Base-by-base conservation (phyloP, 2,888 invertebrate species). In the Dryadula phaetusa region DNA sequence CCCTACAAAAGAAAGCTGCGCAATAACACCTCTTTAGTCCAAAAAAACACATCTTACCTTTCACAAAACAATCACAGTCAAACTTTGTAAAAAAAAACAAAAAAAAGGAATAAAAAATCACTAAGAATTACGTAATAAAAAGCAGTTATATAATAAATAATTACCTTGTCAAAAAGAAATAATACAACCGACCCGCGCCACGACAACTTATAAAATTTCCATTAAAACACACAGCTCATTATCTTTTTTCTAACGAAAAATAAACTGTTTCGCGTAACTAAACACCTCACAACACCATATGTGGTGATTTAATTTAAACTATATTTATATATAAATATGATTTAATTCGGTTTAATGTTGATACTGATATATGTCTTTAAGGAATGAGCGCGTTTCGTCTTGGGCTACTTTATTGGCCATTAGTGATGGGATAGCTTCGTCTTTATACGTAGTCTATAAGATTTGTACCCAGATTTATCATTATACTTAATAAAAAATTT, bases 191-290 rank as follows among this genome's bases (percentile, higher is more conserved):
- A 82, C 81, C 82, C 72, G 81, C 79, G 70, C 85, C 73, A 76
- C 77, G 82, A 77, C 86, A 68, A 80, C 84, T 86, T 88, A 88
- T 92, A 92, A 92, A 92, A 92, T 90, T 92, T 92, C 92, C 92
- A 84, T 88, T 92, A 90, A 92, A 92, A 92, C 84, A 83, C 79
- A 78, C 80, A 79, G 81, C 81, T 90, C 89, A 90, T 90, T 91
- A 92, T 92, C 92, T 82, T 92, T 92, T 92, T 92, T 92, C 87
- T 88, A 85, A 83, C 82, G 77, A 87, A 92, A 92, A 91, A 88
- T 85, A 76, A 79, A 79, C 81, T 82, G 79, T 79, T 74, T 71
- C 64, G 70, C 65, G 22, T 61, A 65, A 66, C 62, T 60, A 64
- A 70, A 80, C 61, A 77, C 67, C 76, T 70, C 75, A 81, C 78